These are phyloP conservation scores for Lissocephala sabroskyi DNA, from an alignment of 2,888 invertebrate genomes.

Conservation along the genomic window DNA sequence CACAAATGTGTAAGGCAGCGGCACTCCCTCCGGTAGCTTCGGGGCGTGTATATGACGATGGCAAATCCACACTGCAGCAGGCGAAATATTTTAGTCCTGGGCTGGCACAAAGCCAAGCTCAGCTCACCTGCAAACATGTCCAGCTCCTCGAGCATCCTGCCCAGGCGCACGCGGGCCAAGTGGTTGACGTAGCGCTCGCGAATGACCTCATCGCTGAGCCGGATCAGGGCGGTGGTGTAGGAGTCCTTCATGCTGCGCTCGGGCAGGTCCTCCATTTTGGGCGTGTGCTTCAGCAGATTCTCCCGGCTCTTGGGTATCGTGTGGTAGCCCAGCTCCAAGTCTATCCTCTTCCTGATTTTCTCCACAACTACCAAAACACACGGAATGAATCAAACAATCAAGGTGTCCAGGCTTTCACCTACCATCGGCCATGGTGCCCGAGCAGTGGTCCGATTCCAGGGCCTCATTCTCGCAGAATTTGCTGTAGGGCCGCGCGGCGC, in stretches of 20 bases:
- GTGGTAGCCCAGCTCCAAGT: slow-evolving; percentile 69
- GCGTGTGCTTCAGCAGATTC: slow-evolving; percentile 74
- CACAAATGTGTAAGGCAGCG: slow-evolving; percentile 79
- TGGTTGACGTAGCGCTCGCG: slow-evolving; percentile 78
- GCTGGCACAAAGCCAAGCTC: background rate
- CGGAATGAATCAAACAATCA: no score
- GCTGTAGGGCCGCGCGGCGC: no score
- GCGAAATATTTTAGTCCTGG: no score
- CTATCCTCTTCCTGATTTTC: slow-evolving; percentile 55
- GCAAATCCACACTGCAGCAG: slow-evolving; percentile 78
- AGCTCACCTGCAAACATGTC: slow-evolving; percentile 84
- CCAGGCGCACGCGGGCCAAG: slow-evolving; percentile 77
- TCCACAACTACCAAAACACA: no score
- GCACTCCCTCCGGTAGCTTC: slow-evolving; percentile 73
- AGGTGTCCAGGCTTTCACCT: background rate
- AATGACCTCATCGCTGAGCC: slow-evolving; percentile 75
- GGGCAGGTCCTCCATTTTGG: slow-evolving; percentile 76
- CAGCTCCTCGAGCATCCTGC: slow-evolving; percentile 83
- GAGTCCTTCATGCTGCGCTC: slow-evolving; percentile 78
- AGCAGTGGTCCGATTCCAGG: slow-evolving; percentile 26
- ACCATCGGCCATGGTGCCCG: slow-evolving; percentile 41
- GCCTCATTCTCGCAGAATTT: no score
- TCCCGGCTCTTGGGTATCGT: slow-evolving; percentile 73
- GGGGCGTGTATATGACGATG: slow-evolving; percentile 79
- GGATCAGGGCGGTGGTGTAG: slow-evolving; percentile 78